phyloP scores from a whole-genome alignment of 2,888 invertebrate species.

The Eurytoma adleriae region DNA sequence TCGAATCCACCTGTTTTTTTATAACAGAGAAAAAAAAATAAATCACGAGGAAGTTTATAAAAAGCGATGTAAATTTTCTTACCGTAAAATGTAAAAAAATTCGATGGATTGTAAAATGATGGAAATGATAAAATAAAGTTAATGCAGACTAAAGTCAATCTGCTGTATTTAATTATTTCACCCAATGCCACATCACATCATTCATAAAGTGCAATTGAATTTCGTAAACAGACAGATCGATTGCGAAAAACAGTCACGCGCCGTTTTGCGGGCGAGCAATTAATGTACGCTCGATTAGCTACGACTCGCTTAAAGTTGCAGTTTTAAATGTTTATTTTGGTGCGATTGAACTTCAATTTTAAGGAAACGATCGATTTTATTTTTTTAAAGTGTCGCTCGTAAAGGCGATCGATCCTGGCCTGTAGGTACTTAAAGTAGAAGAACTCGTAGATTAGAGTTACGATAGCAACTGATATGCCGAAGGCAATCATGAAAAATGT shows the following conservation, averaged over 20 bases:
- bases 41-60: constrained; percentile 21
- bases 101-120: constrained; percentile 54
- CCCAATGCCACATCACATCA: background rate
- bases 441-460: constrained; percentile 93
- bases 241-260: too few relatives aligned
- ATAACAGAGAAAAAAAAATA: constrained; percentile 37
- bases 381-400: constrained; percentile 1
- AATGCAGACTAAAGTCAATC: constrained; percentile 50
- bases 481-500: constrained; percentile 97
- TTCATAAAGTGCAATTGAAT: background rate
- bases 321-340: background rate
- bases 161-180: constrained; percentile 30
- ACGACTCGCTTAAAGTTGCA: too few relatives aligned
- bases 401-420: background rate
- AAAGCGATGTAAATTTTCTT: constrained; percentile 51
- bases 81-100: constrained; percentile 50
- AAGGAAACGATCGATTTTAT: background rate
- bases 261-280: too few relatives aligned
- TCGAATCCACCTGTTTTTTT: constrained; percentile 35
- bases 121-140: constrained; percentile 56
- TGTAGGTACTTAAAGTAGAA: constrained; percentile 86
- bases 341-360: background rate
- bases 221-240: too few relatives aligned
- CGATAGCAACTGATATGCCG: constrained; percentile 91
- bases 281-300: too few relatives aligned